Percentiles rank a stretch among this genome's conserved stretches.
phyloP scores from a whole-genome alignment of 23 tunicate genomes.

The Ascidia mentula region DNA sequence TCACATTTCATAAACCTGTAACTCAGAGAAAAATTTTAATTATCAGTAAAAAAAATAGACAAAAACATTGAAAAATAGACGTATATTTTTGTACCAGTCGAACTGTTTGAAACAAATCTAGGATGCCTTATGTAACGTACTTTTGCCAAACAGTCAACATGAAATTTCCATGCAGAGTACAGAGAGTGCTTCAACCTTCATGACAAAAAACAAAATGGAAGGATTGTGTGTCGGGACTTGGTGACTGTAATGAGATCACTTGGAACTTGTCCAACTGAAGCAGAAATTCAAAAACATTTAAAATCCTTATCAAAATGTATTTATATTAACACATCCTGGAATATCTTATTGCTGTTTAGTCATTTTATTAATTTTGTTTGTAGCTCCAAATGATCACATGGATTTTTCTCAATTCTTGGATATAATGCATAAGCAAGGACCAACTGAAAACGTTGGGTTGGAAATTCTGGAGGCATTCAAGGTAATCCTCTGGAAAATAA shows the following conservation, averaged over 20 bases:
- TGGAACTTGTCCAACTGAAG: slow-evolving; percentile 77
- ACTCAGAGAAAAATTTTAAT: too few relatives aligned
- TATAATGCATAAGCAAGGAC: slow-evolving; percentile 70
- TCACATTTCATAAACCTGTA: too few relatives aligned
- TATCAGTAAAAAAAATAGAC: too few relatives aligned
- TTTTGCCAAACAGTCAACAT: too few relatives aligned
- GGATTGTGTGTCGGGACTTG: slow-evolving; percentile 48
- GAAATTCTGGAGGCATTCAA: slow-evolving; percentile 67
- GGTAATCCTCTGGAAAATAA: slow-evolving; percentile 9
- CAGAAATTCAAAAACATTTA: slow-evolving; percentile 56
- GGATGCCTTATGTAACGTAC: too few relatives aligned
- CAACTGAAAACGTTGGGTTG: slow-evolving; percentile 43
- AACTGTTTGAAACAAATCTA: too few relatives aligned
- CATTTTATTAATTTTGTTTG: neutral
- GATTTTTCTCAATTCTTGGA: slow-evolving; percentile 87
- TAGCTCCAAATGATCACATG: slow-evolving; percentile 63
- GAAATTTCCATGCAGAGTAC: slow-evolving; percentile 59
- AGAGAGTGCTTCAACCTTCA: slow-evolving; percentile 91
- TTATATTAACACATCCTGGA: neutral
- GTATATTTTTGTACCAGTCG: too few relatives aligned
- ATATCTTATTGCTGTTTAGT: neutral
- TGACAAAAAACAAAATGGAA: slow-evolving; percentile 69
- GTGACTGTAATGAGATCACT: slow-evolving; percentile 84
- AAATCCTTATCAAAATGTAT: slow-evolving; percentile 42
- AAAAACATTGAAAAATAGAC: too few relatives aligned